Evolutionary conservation across 2,888 invertebrate species (phyloP), one percentile per base, ranked within the genome.

Genomic region (Lepidocyrtinus sp.): DNA sequence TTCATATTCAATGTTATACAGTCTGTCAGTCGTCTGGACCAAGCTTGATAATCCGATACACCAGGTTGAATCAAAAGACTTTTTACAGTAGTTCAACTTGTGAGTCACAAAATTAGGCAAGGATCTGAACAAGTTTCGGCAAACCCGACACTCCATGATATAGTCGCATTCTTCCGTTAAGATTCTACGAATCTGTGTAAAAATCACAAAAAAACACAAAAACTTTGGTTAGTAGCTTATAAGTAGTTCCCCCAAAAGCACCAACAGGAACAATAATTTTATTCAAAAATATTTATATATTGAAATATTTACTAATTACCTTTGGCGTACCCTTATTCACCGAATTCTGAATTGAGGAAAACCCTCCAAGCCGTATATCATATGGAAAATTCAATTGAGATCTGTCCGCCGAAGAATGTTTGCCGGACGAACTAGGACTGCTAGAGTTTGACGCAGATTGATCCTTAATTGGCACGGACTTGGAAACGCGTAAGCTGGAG

Each of bases 31-130:
- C 0, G 68, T 50, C 45, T 63, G 64, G 27, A 79, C 69, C 12
- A 79, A 22, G 62, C 64, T 74, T 3, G 79, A 79, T 21, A 79
- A 70, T 15, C 79, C 79, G 3, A 79, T 50, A 24, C 74, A 64
- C 74, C 73, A 79, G 0, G 84, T 73, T 7, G 85, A 78, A 63
- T 83, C 73, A 67, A 72, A 85, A 22, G 64, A 17, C n/a, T 88
- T 86, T 55, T 85, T 91, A 87, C 97, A 97, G 88, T 94, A 97
- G 50, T 93, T 92, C 79, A 96, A 91, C 89, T 97, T 97, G 88
- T 97, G 97, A 45, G 95, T 93, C 85, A 97, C 92, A 88, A 96
- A 95, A 89, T 97, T 96, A 17, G 94, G 93, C 83, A 97, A 90
- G 88, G 95, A 95, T 86, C 97, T 92, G 88, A 96, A 97, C 87